Conservation (phyloP, 1,140 invertebrate genomes). For the Cephus cinctus region DNA sequence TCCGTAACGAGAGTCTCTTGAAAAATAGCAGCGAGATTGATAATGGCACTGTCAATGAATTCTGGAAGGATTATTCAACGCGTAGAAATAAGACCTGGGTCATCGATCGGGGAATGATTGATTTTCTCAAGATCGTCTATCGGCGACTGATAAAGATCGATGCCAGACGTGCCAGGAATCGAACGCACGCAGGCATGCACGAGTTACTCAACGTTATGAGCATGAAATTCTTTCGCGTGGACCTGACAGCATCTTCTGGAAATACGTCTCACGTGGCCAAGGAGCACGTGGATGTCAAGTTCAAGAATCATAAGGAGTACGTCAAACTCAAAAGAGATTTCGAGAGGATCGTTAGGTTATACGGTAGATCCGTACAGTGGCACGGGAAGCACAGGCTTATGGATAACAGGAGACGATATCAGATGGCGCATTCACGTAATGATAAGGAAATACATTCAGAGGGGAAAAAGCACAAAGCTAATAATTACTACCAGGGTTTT, state of each 20-base stretch:
- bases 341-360: slow-evolving; percentile 50
- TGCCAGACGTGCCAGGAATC: slow-evolving; percentile 39
- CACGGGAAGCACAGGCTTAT: slow-evolving; percentile 46
- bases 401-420: slow-evolving; percentile 40
- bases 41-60: no score
- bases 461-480: slow-evolving; percentile 28
- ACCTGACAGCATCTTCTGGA: slow-evolving; percentile 40
- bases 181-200: slow-evolving; percentile 50
- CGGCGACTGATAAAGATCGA: slow-evolving; percentile 50
- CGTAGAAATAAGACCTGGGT: slow-evolving; percentile 15
- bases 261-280: slow-evolving; percentile 28
- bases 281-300: slow-evolving; percentile 37
- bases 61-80: no score
- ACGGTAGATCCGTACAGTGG: slow-evolving; percentile 52
- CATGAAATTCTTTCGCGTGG: slow-evolving; percentile 52
- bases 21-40: no score
- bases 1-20: slow-evolving; percentile 4
- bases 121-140: slow-evolving; percentile 49
- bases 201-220: slow-evolving; percentile 51
- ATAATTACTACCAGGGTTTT: slow-evolving; percentile 50
- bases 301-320: slow-evolving; percentile 48
- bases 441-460: not conserved
- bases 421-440: slow-evolving; percentile 18
- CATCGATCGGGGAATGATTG: slow-evolving; percentile 44
- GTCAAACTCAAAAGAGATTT: slow-evolving; percentile 49